These are phyloP conservation scores for Gavialis gangeticus DNA, from an alignment of 2,113 vertebrate species.

Conservation along the genomic window DNA sequence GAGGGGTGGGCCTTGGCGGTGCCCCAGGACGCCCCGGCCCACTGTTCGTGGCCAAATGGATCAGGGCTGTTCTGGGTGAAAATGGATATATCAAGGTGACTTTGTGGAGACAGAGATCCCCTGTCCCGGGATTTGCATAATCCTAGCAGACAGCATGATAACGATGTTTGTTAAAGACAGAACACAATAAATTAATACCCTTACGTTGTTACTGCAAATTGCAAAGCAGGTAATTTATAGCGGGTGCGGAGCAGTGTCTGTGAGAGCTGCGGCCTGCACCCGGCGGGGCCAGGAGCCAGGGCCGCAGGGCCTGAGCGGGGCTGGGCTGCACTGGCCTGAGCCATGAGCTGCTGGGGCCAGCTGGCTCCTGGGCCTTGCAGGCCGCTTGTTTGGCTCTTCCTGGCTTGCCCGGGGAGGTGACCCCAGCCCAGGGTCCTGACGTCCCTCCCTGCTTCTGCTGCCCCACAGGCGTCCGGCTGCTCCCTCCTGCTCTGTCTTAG, in stretches of 20 bases:
- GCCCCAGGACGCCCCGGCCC: too few species aligned
- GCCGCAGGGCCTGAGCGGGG: too few species aligned
- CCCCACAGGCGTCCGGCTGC: too few species aligned
- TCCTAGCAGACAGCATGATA: constrained; percentile 84
- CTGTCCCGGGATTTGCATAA: constrained; percentile 82
- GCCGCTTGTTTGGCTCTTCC: too few species aligned
- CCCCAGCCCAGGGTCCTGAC: too few species aligned
- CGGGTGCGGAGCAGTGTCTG: constrained; percentile 17
- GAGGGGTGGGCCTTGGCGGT: too few species aligned
- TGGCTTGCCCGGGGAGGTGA: too few species aligned
- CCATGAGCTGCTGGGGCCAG: too few species aligned
- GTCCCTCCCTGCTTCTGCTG: too few species aligned
- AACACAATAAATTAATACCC: constrained; percentile 84
- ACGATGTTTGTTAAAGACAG: constrained; percentile 87
- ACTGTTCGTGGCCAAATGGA: too few species aligned
- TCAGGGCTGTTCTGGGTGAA: constrained; percentile 30
- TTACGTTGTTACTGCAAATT: constrained; percentile 83
- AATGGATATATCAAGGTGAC: constrained; percentile 86
- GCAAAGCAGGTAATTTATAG: constrained; percentile 82
- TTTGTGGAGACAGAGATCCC: constrained; percentile 79
- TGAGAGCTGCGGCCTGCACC: not conserved
- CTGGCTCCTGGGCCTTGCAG: fast-evolving
- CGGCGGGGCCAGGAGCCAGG: not conserved
- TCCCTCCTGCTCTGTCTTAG: too few species aligned
- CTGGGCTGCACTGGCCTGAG: not conserved